Evolutionary conservation across 1,140 invertebrate species (phyloP), one percentile per base, ranked within the genome.

Genomic region (Nasonia giraulti): DNA sequence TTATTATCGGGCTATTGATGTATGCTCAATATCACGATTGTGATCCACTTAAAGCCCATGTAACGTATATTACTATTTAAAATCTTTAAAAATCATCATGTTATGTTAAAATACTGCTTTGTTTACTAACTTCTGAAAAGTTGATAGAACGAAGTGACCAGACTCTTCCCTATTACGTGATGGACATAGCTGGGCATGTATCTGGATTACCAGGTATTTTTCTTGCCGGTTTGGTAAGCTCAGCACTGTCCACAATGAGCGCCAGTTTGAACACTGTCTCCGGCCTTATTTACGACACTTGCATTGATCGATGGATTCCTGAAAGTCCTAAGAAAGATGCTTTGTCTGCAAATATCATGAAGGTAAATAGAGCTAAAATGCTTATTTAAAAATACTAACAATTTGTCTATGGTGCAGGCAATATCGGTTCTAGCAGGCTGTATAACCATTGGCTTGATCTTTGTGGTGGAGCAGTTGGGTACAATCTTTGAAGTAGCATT

Each of bases 141-240:
- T 74, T 87, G 23, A 84, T 90, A 31, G 85, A 87, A 23, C 90
- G 90, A 68, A 88, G 90, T 27, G 94, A 94, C 83, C 93, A 95
- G 89, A 90, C 95, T 4, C 89, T 95, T 84, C 95, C 95, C 0
- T 91, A 94, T 20, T 95, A 94, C 87, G 95, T 95, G 4, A 95
- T 95, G 93, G 94, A 95, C 77, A 91, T 94, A 7, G 89, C 95
- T 8, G 91, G 92, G 4, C 74, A 91, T 31, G 89, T 95, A 69
- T 93, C 94, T 4, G 95, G 95, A 62, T 89, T 96, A 81, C 94
- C 95, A 1, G 95, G 96, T 76, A 89, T 96, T n/a, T 96, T 96
- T 90, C 93, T 96, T 1, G 95, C 96, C n/a, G 95, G 95, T 79
- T 93, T 96, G 8, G 96, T 96, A 86, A 95, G 95, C 87, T 96